These are phyloP conservation scores for Chrysocyon brachyurus DNA, from an alignment of 2,797 vertebrate species.

Conservation along the genomic window DNA sequence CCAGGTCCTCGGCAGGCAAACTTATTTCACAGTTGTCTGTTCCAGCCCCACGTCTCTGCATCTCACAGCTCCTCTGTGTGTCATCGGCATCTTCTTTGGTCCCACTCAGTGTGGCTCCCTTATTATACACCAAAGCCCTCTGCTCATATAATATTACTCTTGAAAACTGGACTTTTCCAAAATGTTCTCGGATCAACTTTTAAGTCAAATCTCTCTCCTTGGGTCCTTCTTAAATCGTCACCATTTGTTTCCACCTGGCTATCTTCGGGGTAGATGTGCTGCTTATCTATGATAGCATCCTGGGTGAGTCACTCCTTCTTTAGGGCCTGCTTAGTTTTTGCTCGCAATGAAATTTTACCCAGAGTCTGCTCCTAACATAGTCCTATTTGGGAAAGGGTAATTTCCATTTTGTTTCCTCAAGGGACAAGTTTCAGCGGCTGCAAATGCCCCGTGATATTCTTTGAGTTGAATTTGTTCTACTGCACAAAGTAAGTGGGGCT, in stretches of 20 bases:
- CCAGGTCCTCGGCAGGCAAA: background rate
- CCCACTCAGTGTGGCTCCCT: background rate
- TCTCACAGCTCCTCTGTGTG: background rate
- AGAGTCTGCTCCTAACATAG: background rate
- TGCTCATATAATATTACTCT: background rate
- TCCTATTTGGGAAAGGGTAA: background rate
- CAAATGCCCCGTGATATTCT: background rate
- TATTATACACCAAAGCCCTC: background rate
- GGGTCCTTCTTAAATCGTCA: background rate
- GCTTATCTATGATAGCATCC: rapidly evolving
- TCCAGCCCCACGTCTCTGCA: background rate
- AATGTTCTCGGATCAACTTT: background rate
- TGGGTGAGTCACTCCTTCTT: background rate
- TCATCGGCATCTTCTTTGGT: background rate
- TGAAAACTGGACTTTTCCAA: background rate
- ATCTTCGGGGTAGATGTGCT: background rate
- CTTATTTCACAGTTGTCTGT: background rate
- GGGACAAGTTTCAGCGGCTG: background rate
- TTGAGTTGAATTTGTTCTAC: background rate
- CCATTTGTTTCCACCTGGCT: background rate
- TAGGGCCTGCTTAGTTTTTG: background rate
- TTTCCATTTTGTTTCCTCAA: background rate
- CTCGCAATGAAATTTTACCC: background rate
- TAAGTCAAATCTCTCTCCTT: background rate
- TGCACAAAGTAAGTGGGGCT: background rate